Percentiles rank a stretch among this genome's conserved stretches.
phyloP scores from a whole-genome alignment of 2,113 vertebrate genomes.

The Carettochelys insculpta region DNA sequence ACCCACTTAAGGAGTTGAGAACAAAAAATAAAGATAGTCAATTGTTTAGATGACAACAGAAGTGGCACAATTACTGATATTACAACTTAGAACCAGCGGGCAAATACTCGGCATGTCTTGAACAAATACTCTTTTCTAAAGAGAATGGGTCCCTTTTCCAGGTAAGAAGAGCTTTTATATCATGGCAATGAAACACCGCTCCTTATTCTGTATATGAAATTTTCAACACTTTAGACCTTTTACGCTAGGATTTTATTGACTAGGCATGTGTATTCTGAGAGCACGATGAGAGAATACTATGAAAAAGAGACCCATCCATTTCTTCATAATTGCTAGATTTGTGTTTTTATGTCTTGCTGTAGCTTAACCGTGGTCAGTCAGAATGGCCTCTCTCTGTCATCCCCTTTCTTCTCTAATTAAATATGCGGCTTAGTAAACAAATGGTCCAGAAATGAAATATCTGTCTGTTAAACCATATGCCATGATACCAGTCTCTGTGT shows the following conservation, averaged over 20 bases:
- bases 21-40: conserved; percentile 61
- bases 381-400: conserved; percentile 35
- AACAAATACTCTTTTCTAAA: conserved; percentile 59
- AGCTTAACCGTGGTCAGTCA: conserved; percentile 51
- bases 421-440: conserved; percentile 73
- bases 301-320: conserved; percentile 73
- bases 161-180: conserved; percentile 62
- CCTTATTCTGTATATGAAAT: conserved; percentile 57
- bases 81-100: conserved; percentile 65
- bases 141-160: conserved; percentile 61
- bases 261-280: conserved; percentile 51
- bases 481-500: conserved; percentile 31
- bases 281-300: conserved; percentile 46
- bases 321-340: conserved; percentile 61
- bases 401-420: conserved; percentile 24
- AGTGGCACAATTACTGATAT: conserved; percentile 55
- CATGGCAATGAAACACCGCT: conserved; percentile 60
- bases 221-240: conserved; percentile 62
- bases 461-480: conserved; percentile 69
- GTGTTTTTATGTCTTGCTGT: conserved; percentile 60
- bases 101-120: conserved; percentile 37
- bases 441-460: conserved; percentile 59
- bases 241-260: conserved; percentile 68
- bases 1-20: conserved; percentile 55
- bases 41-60: conserved; percentile 48